These are phyloP conservation scores for Chromis chromis DNA, from an alignment of 2,797 vertebrate species.

Conservation along the genomic window DNA sequence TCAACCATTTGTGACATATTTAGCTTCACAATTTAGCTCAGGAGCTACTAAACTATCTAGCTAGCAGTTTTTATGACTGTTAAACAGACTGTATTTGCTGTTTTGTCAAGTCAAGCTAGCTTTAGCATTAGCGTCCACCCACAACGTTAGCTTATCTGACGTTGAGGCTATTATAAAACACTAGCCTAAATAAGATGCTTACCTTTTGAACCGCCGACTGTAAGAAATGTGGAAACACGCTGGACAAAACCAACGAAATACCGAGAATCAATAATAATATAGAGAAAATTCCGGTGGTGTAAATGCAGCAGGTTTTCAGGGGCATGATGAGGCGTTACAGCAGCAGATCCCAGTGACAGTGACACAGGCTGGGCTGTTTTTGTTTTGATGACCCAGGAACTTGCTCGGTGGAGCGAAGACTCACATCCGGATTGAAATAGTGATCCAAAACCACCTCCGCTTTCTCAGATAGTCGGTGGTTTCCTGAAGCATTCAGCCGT, in stretches of 20 bases:
- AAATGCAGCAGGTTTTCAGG: slow-evolving; percentile 78
- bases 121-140: background rate
- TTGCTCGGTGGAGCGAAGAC: slow-evolving; percentile 12
- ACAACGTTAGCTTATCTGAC: background rate
- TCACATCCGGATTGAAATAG: slow-evolving; percentile 19
- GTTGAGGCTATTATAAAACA: background rate
- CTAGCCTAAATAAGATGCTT: slow-evolving; percentile 38
- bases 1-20: background rate
- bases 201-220: slow-evolving; percentile 79
- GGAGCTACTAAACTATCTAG: background rate
- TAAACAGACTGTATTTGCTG: too few relatives aligned
- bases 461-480: slow-evolving; percentile 22
- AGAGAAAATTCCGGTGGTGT: slow-evolving; percentile 71
- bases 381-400: slow-evolving; percentile 67
- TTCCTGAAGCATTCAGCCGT: background rate
- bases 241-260: slow-evolving; percentile 75
- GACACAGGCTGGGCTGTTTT: slow-evolving; percentile 17
- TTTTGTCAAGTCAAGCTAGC: background rate
- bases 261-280: slow-evolving; percentile 76
- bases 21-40: accelerated
- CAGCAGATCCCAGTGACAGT: background rate
- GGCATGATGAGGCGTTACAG: slow-evolving; percentile 46
- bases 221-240: slow-evolving; percentile 75
- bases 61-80: too few relatives aligned
- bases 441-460: slow-evolving; percentile 36